phyloP scores from a whole-genome alignment of 2,113 vertebrate genomes.

The Psittacus erithacus region DNA sequence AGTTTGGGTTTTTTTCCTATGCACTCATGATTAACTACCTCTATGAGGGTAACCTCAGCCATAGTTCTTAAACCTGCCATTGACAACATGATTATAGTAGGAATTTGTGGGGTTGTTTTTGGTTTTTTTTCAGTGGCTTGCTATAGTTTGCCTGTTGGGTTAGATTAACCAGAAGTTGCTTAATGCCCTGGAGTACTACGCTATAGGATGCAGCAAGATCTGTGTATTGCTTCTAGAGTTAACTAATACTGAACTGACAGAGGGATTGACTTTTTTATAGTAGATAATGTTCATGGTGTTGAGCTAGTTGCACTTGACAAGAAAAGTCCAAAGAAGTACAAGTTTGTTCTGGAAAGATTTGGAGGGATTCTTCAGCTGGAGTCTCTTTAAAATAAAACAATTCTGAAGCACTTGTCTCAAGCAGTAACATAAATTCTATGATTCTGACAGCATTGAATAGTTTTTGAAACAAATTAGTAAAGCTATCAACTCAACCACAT shows the following conservation, averaged over 20 bases:
- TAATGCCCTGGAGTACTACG: not conserved
- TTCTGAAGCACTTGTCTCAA: not conserved
- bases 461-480: not conserved
- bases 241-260: not conserved
- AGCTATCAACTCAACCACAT: not conserved
- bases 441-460: not conserved
- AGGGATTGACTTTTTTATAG: not conserved
- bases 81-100: not conserved
- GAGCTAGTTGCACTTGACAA: not conserved
- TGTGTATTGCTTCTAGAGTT: not conserved
- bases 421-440: not conserved
- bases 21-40: not conserved
- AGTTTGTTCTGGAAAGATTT: not conserved
- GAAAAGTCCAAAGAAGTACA: not conserved
- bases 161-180: not conserved
- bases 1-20: not conserved
- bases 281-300: not conserved
- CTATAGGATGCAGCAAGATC: not conserved
- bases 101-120: not conserved
- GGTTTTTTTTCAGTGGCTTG: not conserved
- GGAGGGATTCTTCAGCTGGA: not conserved
- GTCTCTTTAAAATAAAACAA: not conserved
- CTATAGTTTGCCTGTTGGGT: not conserved
- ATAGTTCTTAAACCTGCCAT: not conserved
- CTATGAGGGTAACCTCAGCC: not conserved